Percentiles rank a stretch among this genome's conserved stretches.
phyloP scores from a whole-genome alignment of 2,888 invertebrate genomes.

The Mythimna albipuncta region DNA sequence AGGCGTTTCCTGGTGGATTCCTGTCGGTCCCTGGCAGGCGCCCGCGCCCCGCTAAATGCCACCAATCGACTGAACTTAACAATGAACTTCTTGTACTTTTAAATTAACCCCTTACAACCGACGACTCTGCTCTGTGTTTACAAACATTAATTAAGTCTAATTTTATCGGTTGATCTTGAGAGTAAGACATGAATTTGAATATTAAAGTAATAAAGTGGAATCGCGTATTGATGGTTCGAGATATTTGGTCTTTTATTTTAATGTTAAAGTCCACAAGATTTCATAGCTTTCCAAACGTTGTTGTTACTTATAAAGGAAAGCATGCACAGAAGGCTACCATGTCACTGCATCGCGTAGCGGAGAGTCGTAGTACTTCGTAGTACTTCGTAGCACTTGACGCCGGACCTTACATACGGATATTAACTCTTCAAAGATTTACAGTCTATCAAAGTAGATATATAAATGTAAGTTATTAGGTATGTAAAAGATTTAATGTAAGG shows the following conservation, averaged over 20 bases:
- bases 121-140: constrained; percentile 77
- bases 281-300: constrained; percentile 1
- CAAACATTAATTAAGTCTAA: constrained; percentile 83
- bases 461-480: no score
- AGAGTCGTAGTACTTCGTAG: constrained; percentile 71
- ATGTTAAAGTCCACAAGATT: background rate
- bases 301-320: constrained; percentile 11
- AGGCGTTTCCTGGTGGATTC: constrained; percentile 79
- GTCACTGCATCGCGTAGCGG: constrained; percentile 18
- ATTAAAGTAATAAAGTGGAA: constrained; percentile 45
- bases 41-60: constrained; percentile 73
- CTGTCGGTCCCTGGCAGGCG: constrained; percentile 81
- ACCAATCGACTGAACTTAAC: constrained; percentile 84
- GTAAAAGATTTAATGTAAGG: background rate
- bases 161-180: constrained; percentile 70
- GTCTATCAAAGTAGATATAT: background rate
- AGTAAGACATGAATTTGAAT: constrained; percentile 59
- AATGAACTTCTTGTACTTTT: constrained; percentile 85
- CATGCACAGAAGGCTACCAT: constrained; percentile 28
- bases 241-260: constrained; percentile 14
- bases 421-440: background rate
- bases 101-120: constrained; percentile 74
- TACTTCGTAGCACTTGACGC: constrained; percentile 69
- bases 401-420: constrained; percentile 51
- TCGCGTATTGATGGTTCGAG: constrained; percentile 19